phyloP scores from a whole-genome alignment of 2,888 invertebrate genomes.

The Altica lythri region DNA sequence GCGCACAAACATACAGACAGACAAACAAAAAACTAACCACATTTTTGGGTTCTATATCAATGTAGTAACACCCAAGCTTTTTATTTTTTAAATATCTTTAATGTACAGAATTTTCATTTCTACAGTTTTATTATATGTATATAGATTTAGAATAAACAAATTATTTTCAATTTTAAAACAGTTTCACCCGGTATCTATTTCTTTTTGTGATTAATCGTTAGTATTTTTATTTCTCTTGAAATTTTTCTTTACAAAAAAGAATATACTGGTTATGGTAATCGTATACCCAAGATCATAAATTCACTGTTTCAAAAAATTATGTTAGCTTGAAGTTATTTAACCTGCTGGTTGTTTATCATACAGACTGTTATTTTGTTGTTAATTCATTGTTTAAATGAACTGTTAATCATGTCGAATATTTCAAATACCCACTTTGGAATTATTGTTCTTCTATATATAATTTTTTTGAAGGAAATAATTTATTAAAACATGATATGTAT shows the following conservation, averaged over 20 bases:
- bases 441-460: neutral
- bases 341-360: slow-evolving; percentile 10
- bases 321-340: slow-evolving; percentile 11
- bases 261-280: slow-evolving; percentile 12
- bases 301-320: slow-evolving; percentile 11
- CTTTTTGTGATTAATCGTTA: slow-evolving; percentile 10
- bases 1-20: too few relatives aligned
- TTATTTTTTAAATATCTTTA: too few relatives aligned
- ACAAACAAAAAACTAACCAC: too few relatives aligned
- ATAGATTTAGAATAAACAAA: too few relatives aligned
- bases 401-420: slow-evolving; percentile 13
- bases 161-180: too few relatives aligned
- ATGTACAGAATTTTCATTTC: too few relatives aligned
- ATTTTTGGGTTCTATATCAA: too few relatives aligned
- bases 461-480: neutral
- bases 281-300: slow-evolving; percentile 11
- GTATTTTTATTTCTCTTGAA: slow-evolving; percentile 1
- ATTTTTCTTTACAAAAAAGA: slow-evolving; percentile 9
- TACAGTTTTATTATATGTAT: too few relatives aligned
- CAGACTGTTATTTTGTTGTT: slow-evolving; percentile 9
- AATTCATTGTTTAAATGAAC: slow-evolving; percentile 3
- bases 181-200: too few relatives aligned
- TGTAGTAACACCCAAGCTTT: too few relatives aligned
- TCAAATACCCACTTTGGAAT: slow-evolving; percentile 4
- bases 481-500: too few relatives aligned